A percentile compares a stretch with the other conserved stretches of the same genome.
Conservation (phyloP, 2,113 vertebrate genomes). For the Percina caprodes region DNA sequence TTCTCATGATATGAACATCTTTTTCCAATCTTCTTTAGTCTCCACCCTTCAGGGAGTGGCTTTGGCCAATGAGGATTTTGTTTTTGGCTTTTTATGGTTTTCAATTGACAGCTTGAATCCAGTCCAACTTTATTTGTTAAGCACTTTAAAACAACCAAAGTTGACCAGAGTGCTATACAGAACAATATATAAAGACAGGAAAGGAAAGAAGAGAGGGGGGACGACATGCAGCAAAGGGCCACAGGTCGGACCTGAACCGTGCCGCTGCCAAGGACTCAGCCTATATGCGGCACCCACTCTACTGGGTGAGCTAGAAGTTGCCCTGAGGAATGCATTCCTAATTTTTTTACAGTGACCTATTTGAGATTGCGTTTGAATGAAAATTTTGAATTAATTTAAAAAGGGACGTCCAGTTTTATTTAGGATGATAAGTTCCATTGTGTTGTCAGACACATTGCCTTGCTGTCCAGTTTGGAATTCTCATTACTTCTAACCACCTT, state of each 20-base stretch:
- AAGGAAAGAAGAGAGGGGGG: no score
- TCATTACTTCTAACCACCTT: conserved; percentile 34
- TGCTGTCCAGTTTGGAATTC: conserved; percentile 46
- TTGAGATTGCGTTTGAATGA: conserved; percentile 52
- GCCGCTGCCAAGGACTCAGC: no score
- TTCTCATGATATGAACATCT: conserved; percentile 28
- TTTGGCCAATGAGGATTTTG: conserved; percentile 55
- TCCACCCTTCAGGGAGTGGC: conserved; percentile 34
- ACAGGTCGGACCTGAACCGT: no score
- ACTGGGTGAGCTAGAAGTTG: no score
- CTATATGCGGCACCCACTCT: no score
- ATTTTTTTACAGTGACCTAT: conserved; percentile 63
- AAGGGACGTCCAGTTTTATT: conserved; percentile 47
- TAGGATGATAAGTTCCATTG: conserved; percentile 60
- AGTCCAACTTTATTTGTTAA: no score
- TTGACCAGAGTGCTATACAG: no score
- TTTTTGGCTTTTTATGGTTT: neutral
- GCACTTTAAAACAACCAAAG: no score
- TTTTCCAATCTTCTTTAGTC: conserved; percentile 25
- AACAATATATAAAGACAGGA: no score
- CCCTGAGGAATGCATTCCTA: no score
- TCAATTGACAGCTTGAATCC: no score
- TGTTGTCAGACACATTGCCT: conserved; percentile 53
- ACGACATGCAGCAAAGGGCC: no score
- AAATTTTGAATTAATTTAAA: conserved; percentile 65